These are phyloP conservation scores for Oreochromis niloticus DNA, from an alignment of 2,113 vertebrate species.

Conservation along the genomic window DNA sequence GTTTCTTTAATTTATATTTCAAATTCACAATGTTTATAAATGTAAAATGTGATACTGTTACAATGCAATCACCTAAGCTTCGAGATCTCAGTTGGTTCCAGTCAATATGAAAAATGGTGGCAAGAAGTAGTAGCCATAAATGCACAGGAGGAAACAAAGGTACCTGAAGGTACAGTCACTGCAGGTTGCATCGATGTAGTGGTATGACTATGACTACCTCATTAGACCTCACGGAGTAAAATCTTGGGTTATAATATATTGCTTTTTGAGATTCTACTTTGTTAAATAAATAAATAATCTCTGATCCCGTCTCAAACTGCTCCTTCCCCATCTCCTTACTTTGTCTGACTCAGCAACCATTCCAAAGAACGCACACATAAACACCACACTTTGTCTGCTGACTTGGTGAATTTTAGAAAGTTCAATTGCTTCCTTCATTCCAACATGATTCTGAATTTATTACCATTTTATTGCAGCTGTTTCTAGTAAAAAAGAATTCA, in stretches of 20 bases:
- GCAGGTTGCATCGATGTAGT: not conserved
- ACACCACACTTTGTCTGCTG: not conserved
- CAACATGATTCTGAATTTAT: not conserved
- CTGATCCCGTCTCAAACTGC: not conserved
- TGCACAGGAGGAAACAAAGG: not conserved
- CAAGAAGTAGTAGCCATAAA: not conserved
- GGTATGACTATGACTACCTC: no score
- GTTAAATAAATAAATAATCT: not conserved
- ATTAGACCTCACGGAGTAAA: not conserved
- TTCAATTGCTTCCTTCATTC: not conserved
- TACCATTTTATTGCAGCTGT: not conserved
- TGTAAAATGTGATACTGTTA: not conserved
- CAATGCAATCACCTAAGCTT: fast-evolving
- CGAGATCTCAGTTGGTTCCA: not conserved
- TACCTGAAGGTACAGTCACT: not conserved
- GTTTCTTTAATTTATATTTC: not conserved
- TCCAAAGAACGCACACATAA: not conserved
- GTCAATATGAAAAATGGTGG: not conserved
- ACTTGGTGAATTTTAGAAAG: not conserved
- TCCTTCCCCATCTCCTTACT: not conserved
- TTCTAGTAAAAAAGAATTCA: not conserved
- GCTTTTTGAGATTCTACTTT: not conserved
- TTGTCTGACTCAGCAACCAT: not conserved
- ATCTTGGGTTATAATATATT: not conserved
- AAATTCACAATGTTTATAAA: not conserved